Evolutionary conservation across 2,888 invertebrate species (phyloP).

Genomic region (Drosophila mettleri): DNA sequence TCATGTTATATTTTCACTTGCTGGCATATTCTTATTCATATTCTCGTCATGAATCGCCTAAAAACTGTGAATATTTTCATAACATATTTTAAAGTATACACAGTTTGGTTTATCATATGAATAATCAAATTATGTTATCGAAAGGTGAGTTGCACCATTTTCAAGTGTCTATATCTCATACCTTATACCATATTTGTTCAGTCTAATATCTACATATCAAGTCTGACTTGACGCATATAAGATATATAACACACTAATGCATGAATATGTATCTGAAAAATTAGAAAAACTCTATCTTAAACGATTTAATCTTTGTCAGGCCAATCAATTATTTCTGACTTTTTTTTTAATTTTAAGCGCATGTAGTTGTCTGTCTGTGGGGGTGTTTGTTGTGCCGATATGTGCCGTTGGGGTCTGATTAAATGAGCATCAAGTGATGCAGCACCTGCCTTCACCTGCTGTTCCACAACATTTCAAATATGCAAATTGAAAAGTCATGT

Average conservation of each 20-base stretch:
- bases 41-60: neutral
- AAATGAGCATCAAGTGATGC: conserved; percentile 57
- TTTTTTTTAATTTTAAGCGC: conserved; percentile 62
- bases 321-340: neutral
- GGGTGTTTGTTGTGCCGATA: conserved; percentile 15
- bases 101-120: neutral
- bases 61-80: neutral
- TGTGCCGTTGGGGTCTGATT: conserved; percentile 51
- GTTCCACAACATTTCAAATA: conserved; percentile 38
- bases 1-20: neutral
- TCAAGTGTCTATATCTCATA: too few relatives aligned
- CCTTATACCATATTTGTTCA: too few relatives aligned
- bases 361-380: conserved; percentile 42
- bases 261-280: neutral
- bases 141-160: too few relatives aligned
- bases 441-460: conserved; percentile 26
- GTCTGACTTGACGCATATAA: neutral
- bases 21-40: neutral
- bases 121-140: too few relatives aligned
- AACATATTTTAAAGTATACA: too few relatives aligned
- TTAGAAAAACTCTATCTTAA: neutral
- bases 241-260: too few relatives aligned
- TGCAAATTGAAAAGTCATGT: conserved; percentile 62
- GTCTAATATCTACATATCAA: neutral
- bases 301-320: neutral